These are phyloP conservation scores for Drosophila infuscata DNA, from an alignment of 2,888 invertebrate species.

Conservation along the genomic window DNA sequence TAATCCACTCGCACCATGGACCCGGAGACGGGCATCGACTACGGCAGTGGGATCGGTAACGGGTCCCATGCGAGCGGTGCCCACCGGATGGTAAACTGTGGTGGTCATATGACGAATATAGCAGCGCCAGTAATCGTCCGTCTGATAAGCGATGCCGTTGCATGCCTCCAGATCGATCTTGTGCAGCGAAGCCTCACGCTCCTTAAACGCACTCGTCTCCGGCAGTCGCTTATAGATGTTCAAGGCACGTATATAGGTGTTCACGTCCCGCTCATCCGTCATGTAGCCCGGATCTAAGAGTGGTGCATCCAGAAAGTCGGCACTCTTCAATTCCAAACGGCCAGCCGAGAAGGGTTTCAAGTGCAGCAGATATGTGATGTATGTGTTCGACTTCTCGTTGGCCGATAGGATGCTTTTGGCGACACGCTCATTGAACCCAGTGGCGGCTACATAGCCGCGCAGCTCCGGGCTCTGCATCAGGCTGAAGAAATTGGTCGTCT, in stretches of 20 bases:
- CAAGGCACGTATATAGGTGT: conserved; percentile 82
- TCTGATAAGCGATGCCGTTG: conserved; percentile 88
- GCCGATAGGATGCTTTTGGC: conserved; percentile 81
- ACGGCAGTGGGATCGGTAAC: conserved; percentile 85
- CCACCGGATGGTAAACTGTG: conserved; percentile 91
- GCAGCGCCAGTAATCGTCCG: conserved; percentile 95
- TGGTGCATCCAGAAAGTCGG: conserved; percentile 87
- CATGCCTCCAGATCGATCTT: conserved; percentile 93
- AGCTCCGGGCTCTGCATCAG: conserved; percentile 84
- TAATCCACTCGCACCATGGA: conserved; percentile 86
- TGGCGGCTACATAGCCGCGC: conserved; percentile 80
- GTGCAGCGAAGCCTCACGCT: conserved; percentile 85
- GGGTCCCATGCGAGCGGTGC: conserved; percentile 88
- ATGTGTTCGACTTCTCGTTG: conserved; percentile 81
- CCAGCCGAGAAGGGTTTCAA: conserved; percentile 86
- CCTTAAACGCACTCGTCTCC: conserved; percentile 84
- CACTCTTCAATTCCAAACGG: conserved; percentile 85
- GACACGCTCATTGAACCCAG: conserved; percentile 81
- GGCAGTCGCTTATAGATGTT: conserved; percentile 83
- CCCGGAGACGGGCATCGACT: conserved; percentile 87
- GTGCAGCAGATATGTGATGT: conserved; percentile 81
- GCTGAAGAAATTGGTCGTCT: conserved; percentile 86
- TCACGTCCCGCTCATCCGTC: conserved; percentile 86
- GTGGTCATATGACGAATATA: conserved; percentile 91
- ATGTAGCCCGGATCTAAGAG: conserved; percentile 88